Conservation (phyloP, 2,113 vertebrate genomes). For the Carassius gibelio region DNA sequence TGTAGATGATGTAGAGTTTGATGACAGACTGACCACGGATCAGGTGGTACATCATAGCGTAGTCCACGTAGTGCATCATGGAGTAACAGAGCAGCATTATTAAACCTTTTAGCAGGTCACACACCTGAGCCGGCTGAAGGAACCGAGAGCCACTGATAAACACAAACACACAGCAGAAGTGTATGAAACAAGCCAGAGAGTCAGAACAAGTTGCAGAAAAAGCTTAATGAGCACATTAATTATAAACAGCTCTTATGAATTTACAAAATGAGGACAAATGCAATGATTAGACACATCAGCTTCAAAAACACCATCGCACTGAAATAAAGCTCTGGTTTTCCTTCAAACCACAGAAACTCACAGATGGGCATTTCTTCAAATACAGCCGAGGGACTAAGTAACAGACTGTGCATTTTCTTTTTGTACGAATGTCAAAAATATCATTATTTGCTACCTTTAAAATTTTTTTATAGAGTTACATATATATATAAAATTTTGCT, state of each 20-base stretch:
- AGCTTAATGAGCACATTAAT: not conserved
- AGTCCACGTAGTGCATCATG: slow-evolving; percentile 99
- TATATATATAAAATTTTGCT: too few relatives aligned
- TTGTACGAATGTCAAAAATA: not conserved
- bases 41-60: slow-evolving; percentile 99
- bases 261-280: slow-evolving; percentile 8
- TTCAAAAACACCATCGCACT: not conserved
- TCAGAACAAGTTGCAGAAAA: not conserved
- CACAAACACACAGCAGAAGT: not conserved
- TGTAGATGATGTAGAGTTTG: slow-evolving; percentile 99
- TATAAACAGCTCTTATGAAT: not conserved
- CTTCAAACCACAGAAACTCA: not conserved
- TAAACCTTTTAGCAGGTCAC: slow-evolving; percentile 93
- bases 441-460: not conserved
- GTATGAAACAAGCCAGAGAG: not conserved
- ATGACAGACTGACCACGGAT: slow-evolving; percentile 98
- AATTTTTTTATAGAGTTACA: not conserved
- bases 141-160: slow-evolving; percentile 85
- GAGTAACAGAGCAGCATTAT: slow-evolving; percentile 93
- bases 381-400: not conserved
- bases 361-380: slow-evolving; percentile 11
- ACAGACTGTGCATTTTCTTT: not conserved
- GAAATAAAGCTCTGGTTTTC: not conserved
- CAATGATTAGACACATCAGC: not conserved
- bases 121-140: slow-evolving; percentile 96